Conservation (phyloP, 2,797 vertebrate species). For the Prunella strophiata region DNA sequence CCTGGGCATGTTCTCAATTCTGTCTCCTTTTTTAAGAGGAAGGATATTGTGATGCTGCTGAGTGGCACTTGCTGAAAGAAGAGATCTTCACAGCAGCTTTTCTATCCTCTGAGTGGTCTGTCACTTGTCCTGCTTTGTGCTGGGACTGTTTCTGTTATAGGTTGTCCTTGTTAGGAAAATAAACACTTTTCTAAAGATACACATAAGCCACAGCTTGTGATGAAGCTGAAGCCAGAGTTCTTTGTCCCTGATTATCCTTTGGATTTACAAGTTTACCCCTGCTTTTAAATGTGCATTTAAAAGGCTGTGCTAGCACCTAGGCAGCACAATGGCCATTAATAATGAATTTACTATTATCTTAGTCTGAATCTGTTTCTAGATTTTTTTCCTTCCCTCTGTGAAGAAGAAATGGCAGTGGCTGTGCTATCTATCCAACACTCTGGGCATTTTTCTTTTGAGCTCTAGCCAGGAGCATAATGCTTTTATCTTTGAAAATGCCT, state of each 20-base stretch:
- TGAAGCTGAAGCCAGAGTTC: neutral
- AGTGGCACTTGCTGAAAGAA: neutral
- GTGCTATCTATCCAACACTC: neutral
- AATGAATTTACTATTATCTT: slow-evolving; percentile 27
- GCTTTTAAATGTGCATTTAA: neutral
- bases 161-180: neutral
- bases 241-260: neutral
- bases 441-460: neutral
- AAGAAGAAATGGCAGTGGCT: neutral
- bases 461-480: neutral
- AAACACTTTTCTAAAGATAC: neutral
- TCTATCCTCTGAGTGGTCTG: neutral
- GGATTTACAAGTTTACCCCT: neutral
- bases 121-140: neutral
- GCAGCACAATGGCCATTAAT: neutral
- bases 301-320: neutral
- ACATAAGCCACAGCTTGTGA: neutral
- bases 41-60: neutral
- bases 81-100: neutral
- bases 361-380: neutral
- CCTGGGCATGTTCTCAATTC: neutral
- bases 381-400: neutral
- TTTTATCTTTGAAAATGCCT: slow-evolving; percentile 22
- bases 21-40: neutral
- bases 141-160: neutral